phyloP scores from a whole-genome alignment of 2,113 vertebrate species.

The Zosterops borbonicus region DNA sequence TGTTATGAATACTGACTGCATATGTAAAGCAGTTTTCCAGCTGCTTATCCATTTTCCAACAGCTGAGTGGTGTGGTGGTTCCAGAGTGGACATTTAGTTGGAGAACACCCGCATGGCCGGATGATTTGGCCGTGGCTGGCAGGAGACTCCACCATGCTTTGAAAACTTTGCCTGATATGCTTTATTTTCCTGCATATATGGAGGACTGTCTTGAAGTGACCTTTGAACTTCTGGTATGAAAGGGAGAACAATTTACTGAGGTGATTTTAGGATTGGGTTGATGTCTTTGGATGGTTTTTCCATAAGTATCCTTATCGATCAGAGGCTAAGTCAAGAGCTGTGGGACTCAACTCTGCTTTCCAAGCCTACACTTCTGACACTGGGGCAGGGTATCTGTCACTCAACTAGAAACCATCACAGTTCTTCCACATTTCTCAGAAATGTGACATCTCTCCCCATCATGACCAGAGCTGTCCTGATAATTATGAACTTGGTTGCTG shows the following conservation, averaged over 20 bases:
- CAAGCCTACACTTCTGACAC: not conserved
- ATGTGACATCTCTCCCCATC: not conserved
- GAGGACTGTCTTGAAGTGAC: not conserved
- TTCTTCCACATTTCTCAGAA: not conserved
- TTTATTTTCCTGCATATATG: not conserved
- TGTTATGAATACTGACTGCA: not conserved
- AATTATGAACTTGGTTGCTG: not conserved
- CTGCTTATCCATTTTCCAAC: not conserved
- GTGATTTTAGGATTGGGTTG: not conserved
- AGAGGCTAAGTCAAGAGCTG: not conserved
- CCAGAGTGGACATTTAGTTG: not conserved
- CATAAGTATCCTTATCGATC: not conserved
- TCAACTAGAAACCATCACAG: rapidly evolving
- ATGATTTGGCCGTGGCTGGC: not conserved
- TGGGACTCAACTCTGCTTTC: not conserved
- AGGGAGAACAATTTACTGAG: not conserved
- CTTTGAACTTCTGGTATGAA: not conserved
- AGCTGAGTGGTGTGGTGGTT: not conserved
- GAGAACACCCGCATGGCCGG: rapidly evolving
- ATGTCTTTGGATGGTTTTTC: not conserved
- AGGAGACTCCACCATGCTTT: not conserved
- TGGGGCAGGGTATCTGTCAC: not conserved
- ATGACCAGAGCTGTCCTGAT: not conserved
- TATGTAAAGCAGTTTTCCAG: not conserved
- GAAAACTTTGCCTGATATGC: not conserved